Conservation (phyloP, 2,888 invertebrate genomes). For the Cryptus armator region DNA sequence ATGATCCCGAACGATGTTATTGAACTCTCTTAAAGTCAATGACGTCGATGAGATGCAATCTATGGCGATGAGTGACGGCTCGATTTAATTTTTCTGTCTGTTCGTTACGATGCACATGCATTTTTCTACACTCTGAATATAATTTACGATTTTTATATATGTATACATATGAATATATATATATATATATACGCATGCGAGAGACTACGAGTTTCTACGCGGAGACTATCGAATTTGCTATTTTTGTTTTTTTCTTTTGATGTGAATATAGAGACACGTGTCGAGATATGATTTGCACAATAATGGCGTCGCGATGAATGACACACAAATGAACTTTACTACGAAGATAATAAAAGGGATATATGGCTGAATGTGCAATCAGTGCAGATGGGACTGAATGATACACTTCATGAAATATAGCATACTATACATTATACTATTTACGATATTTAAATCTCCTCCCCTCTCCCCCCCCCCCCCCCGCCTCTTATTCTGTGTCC, state of each 20-base stretch:
- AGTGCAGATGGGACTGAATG: slow-evolving; percentile 14
- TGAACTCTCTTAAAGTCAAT: slow-evolving; percentile 2
- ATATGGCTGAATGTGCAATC: slow-evolving; percentile 52
- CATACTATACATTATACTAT: neutral
- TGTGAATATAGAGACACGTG: slow-evolving; percentile 19
- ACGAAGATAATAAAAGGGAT: slow-evolving; percentile 12
- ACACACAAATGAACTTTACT: slow-evolving; percentile 40
- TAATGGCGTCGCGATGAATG: slow-evolving; percentile 43
- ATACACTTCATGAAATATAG: neutral
- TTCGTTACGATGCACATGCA: slow-evolving; percentile 55
- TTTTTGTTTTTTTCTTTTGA: neutral
- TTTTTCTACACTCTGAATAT: slow-evolving; percentile 17
- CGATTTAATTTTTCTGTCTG: neutral
- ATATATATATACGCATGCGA: slow-evolving; percentile 25
- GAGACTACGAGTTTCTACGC: slow-evolving; percentile 22
- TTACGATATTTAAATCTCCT: neutral
- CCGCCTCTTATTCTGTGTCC: neutral
- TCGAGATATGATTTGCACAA: slow-evolving; percentile 40
- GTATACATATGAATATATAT: too few relatives aligned
- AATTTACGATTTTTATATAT: neutral
- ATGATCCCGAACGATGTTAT: slow-evolving; percentile 2
- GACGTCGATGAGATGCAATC: slow-evolving; percentile 49
- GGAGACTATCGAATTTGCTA: slow-evolving; percentile 11
- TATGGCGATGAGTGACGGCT: slow-evolving; percentile 9
- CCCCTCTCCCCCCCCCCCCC: neutral